phyloP scores from a whole-genome alignment of 2,113 vertebrate species.

The Electrona antarctica region DNA sequence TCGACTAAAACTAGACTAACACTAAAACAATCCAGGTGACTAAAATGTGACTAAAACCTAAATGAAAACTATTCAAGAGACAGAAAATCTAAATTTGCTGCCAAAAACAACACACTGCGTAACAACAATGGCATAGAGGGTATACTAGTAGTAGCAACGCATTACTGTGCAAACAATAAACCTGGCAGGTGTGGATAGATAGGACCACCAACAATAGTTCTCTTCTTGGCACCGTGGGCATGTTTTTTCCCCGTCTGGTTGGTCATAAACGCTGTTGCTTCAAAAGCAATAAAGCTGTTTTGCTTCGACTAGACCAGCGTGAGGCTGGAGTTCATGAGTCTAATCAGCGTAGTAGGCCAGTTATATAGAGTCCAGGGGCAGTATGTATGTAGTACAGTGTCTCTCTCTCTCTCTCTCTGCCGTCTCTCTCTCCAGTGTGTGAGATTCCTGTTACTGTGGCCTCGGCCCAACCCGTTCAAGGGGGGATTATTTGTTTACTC shows the following conservation, averaged over 20 bases:
- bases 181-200: no score
- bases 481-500: conserved; percentile 53
- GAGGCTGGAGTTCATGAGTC: background rate
- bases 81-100: no score
- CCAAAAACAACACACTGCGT: no score
- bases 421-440: background rate
- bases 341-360: background rate
- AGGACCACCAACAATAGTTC: conserved; percentile 19
- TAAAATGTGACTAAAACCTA: no score
- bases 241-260: background rate
- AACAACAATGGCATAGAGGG: no score
- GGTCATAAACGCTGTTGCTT: background rate
- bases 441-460: conserved; percentile 38
- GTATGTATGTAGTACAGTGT: no score
- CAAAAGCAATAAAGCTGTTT: background rate
- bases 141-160: no score
- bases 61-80: no score
- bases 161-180: no score
- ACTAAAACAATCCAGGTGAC: no score
- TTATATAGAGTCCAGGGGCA: conserved; percentile 30
- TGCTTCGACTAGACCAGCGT: no score
- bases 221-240: background rate
- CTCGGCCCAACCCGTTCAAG: conserved; percentile 15
- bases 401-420: background rate
- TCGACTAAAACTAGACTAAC: no score